phyloP scores from a whole-genome alignment of 2,797 vertebrate species.

The Cygnus olor region DNA sequence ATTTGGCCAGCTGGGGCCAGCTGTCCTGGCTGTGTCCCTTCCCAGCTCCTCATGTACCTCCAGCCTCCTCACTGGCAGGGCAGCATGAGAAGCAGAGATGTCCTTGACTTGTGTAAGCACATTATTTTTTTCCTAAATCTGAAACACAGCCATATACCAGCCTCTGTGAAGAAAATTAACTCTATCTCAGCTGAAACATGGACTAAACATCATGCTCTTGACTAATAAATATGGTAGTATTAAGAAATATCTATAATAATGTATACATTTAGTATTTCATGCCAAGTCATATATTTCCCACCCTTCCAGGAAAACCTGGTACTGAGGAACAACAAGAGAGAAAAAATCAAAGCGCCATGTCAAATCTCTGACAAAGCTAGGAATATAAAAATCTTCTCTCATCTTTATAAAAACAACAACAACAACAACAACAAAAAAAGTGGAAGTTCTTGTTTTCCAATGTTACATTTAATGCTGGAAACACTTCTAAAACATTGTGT shows the following conservation, averaged over 20 bases:
- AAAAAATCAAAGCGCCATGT: neutral
- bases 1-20: too few relatives aligned
- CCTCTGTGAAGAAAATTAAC: too few relatives aligned
- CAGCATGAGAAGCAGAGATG: too few relatives aligned
- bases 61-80: too few relatives aligned
- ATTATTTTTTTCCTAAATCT: too few relatives aligned
- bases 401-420: neutral
- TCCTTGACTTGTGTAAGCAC: too few relatives aligned
- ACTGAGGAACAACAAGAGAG: neutral
- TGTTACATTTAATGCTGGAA: neutral
- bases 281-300: neutral
- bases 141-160: too few relatives aligned
- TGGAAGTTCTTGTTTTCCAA: neutral
- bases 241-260: neutral
- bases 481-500: neutral
- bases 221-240: neutral
- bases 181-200: too few relatives aligned
- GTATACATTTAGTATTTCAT: neutral
- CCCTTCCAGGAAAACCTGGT: neutral
- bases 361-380: neutral
- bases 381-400: neutral
- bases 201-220: neutral
- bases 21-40: too few relatives aligned
- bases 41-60: too few relatives aligned
- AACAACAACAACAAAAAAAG: neutral